Evolutionary conservation across 2,113 vertebrate genomes (phyloP), one percentile per base, ranked within the genome.

Genomic region (Hippocampus zosterae): DNA sequence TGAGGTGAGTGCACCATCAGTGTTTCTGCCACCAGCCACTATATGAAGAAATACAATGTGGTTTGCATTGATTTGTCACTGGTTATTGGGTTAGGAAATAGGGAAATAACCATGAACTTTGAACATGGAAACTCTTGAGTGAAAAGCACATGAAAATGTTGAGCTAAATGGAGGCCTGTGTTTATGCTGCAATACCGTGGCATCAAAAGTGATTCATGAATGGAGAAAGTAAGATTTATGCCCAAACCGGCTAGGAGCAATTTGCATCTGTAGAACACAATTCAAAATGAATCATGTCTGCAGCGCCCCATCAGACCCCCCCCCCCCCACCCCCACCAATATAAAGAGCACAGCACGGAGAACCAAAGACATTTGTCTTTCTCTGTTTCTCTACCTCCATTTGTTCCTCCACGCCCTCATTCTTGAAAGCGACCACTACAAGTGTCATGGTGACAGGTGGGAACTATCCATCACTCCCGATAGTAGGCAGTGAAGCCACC

Each of bases 281-380:
- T 86, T 85, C 79, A 88, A 81, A 81, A 82, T 88, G 76, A 91
- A 81, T 88, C 83, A 84, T 83, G 84, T 85, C 79, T 68, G 44
- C 66, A 67, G 68, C 72, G 83, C 73, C 88, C 63, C 73, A 41
- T 68, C 70, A 55, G 25, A 68, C 56, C 67, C 68, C 76, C 74
- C 48, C n/a, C 15, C 15, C 65, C 52, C n/a, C n/a, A n/a, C n/a
- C 12, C 48, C 65, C 73, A 74, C 73, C 29, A 71, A 65, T 33
- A 67, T 70, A 64, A 67, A 77, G 80, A 86, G 81, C 69, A 70
- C 84, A 72, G 84, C 81, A 85, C 71, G 78, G 56, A 78, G 65
- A 75, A 76, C 69, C 73, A 85, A 85, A 85, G 75, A 70, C 78
- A 80, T 75, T 71, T 71, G 71, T 81, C 70, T 76, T 70, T 73